Conservation (phyloP, 2,797 vertebrate genomes). For the Cirrhinus molitorella region DNA sequence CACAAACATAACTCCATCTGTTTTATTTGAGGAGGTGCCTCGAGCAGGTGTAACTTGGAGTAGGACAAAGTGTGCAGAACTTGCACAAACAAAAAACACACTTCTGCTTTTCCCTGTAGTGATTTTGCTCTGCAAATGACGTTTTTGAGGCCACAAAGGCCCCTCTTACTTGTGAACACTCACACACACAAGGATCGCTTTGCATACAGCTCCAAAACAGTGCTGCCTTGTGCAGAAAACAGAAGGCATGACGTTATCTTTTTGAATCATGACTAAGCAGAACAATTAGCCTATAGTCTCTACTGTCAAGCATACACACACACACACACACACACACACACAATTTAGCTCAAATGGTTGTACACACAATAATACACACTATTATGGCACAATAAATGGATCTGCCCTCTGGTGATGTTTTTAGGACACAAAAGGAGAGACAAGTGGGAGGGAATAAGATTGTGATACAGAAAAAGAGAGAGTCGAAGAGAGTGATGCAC, state of each 20-base stretch:
- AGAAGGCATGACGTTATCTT: conserved; percentile 50
- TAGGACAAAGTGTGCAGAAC: conserved; percentile 17
- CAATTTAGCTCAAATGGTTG: conserved; percentile 17
- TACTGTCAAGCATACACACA: neutral
- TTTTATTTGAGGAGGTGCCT: conserved; percentile 35
- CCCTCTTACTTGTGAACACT: conserved; percentile 27
- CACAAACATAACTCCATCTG: conserved; percentile 25
- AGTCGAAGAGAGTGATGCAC: neutral
- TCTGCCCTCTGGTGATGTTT: conserved; percentile 15
- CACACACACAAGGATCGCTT: conserved; percentile 18
- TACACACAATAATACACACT: neutral
- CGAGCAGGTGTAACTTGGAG: conserved; percentile 37
- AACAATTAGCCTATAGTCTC: conserved; percentile 42
- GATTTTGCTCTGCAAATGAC: neutral
- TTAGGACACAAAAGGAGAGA: conserved; percentile 39
- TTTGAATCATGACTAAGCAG: conserved; percentile 60
- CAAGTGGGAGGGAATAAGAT: conserved; percentile 3
- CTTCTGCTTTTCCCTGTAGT: neutral
- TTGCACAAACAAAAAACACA: neutral
- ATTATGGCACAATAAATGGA: neutral
- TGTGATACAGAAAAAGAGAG: conserved; percentile 6
- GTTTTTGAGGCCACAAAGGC: conserved; percentile 26
- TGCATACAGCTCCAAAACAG: conserved; percentile 47
- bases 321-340: conserved; percentile 7
- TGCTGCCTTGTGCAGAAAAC: conserved; percentile 46